Evolutionary conservation across 2,797 vertebrate species (phyloP).

Genomic region (Rhinella marina): DNA sequence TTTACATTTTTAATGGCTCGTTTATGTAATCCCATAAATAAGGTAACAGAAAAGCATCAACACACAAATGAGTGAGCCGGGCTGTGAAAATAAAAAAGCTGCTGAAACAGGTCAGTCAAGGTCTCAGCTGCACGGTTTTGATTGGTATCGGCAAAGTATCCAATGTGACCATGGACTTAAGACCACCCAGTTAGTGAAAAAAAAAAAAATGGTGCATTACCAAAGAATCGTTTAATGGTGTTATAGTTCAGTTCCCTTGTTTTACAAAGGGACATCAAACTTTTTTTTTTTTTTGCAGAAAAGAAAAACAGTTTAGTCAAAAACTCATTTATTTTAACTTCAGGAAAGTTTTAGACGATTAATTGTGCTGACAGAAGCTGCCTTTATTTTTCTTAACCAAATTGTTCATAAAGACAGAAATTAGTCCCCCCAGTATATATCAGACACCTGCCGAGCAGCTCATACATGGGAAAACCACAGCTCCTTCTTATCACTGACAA

Average conservation of each 20-base stretch:
- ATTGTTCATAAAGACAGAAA: conserved; percentile 74
- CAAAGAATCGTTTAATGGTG: conserved; percentile 75
- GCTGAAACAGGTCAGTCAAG: conserved; percentile 80
- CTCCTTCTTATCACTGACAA: too few species aligned
- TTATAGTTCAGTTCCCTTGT: conserved; percentile 79
- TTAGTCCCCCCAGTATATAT: conserved; percentile 73
- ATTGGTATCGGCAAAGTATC: conserved; percentile 79
- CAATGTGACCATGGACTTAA: conserved; percentile 83
- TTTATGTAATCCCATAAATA: conserved; percentile 90
- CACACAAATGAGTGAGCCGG: conserved; percentile 80
- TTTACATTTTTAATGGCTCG: conserved; percentile 90
- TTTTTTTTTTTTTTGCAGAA: conserved; percentile 66
- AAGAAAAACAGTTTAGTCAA: conserved; percentile 72
- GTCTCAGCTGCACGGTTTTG: conserved; percentile 84
- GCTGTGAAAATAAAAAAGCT: conserved; percentile 75
- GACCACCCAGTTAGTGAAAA: conserved; percentile 84
- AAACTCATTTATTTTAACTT: conserved; percentile 81
- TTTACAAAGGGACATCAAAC: conserved; percentile 76
- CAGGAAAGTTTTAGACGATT: conserved; percentile 74
- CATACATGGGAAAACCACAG: neutral
- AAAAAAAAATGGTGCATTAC: conserved; percentile 80
- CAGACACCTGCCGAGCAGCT: conserved; percentile 74
- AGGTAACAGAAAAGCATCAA: conserved; percentile 80
- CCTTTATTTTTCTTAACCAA: conserved; percentile 72
- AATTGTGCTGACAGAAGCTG: conserved; percentile 72